A percentile compares a stretch with the other conserved stretches of the same genome.
Conservation (phyloP, 2,797 vertebrate species). For the Enteromius fasciolatus region DNA sequence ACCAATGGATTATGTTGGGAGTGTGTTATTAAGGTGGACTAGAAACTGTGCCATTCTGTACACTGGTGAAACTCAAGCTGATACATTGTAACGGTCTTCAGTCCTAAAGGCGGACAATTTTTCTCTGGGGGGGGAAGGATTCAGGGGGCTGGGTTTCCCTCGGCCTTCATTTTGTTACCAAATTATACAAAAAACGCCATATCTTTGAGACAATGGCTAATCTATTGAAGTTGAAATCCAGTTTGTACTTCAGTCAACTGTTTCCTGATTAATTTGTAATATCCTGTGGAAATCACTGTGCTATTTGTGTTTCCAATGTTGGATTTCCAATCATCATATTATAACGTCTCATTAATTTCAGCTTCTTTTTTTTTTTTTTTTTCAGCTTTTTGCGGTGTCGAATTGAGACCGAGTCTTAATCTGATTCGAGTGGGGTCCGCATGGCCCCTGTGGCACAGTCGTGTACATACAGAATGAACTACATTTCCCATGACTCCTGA, state of each 20-base stretch:
- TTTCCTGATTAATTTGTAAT: conserved; percentile 56
- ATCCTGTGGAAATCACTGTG: conserved; percentile 70
- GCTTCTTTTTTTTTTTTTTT: conserved; percentile 37
- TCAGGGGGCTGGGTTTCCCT: conserved; percentile 31
- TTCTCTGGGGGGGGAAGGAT: conserved; percentile 2
- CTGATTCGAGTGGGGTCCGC: conserved; percentile 60
- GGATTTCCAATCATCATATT: conserved; percentile 23
- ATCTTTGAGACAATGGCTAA: neutral
- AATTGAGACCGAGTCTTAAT: conserved; percentile 67
- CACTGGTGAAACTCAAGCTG: conserved; percentile 23
- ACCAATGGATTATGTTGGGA: conserved; percentile 6
- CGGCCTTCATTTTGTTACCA: conserved; percentile 6
- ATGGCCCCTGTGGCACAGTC: conserved; percentile 65
- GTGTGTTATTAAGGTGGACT: conserved; percentile 11
- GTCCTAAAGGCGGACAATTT: conserved; percentile 17
- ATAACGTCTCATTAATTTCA: conserved; percentile 32
- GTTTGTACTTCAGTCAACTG: conserved; percentile 21
- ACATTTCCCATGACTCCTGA: conserved; percentile 67
- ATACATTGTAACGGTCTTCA: conserved; percentile 17
- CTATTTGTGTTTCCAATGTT: conserved; percentile 64
- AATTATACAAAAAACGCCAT: neutral
- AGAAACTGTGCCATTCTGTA: conserved; percentile 18
- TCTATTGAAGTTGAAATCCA: conserved; percentile 4
- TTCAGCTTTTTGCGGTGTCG: conserved; percentile 59
- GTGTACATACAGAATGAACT: conserved; percentile 70